Percentiles rank a stretch among this genome's conserved stretches.
Evolutionary conservation across 2,113 vertebrate genomes (phyloP).

Genomic region (Trogon surrucura): DNA sequence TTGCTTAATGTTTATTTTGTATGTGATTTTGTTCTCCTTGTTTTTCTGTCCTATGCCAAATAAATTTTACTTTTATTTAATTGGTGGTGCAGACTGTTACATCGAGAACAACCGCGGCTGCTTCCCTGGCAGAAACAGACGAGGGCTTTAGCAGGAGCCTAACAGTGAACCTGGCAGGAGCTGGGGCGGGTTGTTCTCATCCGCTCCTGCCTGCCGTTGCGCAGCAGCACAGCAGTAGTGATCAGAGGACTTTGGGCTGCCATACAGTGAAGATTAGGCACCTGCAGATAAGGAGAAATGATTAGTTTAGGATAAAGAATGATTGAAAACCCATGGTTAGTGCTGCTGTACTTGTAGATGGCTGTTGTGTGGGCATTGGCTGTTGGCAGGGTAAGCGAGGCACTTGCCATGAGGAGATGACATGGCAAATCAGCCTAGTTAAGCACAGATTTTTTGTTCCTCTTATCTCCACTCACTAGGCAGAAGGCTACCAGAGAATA

Average conservation of each 20-base stretch:
- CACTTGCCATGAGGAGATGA: not conserved
- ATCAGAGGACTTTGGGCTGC: not conserved
- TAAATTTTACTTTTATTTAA: constrained; percentile 70
- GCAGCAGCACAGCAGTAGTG: not conserved
- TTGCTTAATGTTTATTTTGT: constrained; percentile 50
- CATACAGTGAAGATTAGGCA: not conserved
- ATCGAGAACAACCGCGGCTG: not conserved
- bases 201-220: not conserved
- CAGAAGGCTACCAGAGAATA: not conserved
- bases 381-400: not conserved
- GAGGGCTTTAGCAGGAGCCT: not conserved
- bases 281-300: not conserved
- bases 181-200: not conserved
- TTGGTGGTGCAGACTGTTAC: not conserved
- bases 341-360: not conserved
- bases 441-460: not conserved
- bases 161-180: not conserved
- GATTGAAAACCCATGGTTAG: not conserved
- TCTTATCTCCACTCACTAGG: not conserved
- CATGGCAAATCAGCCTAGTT: not conserved
- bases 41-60: constrained; percentile 58
- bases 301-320: not conserved
- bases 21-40: constrained; percentile 28
- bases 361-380: not conserved
- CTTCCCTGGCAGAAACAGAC: not conserved